phyloP scores from a whole-genome alignment of 2,888 invertebrate species.

The Cryptus viduatorius region DNA sequence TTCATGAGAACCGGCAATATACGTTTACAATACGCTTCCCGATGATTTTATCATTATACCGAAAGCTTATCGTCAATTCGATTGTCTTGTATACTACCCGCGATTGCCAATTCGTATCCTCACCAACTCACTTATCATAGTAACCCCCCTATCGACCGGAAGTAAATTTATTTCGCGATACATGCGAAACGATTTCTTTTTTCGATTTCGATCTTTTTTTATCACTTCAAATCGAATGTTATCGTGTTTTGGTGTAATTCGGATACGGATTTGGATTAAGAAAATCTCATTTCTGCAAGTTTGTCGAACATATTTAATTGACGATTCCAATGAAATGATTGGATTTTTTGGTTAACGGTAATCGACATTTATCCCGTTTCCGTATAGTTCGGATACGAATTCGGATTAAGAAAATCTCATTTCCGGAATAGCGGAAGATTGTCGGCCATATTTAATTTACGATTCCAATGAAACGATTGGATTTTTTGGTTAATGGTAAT shows the following conservation, averaged over 20 bases:
- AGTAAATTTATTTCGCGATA: neutral
- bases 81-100: neutral
- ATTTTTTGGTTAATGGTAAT: too few relatives aligned
- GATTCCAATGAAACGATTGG: too few relatives aligned
- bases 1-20: conserved; percentile 5
- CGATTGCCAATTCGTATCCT: neutral
- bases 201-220: neutral
- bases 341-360: too few relatives aligned
- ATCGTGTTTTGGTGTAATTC: neutral
- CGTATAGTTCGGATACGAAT: too few relatives aligned
- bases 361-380: too few relatives aligned
- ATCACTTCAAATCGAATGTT: neutral
- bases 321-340: too few relatives aligned
- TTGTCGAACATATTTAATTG: too few relatives aligned
- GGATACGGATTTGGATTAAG: neutral
- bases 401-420: too few relatives aligned
- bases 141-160: neutral
- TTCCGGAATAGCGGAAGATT: too few relatives aligned
- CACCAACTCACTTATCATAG: neutral
- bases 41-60: conserved; percentile 50
- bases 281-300: neutral
- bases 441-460: too few relatives aligned
- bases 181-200: neutral
- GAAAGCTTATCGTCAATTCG: conserved; percentile 1
- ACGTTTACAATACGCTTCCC: conserved; percentile 29